Percentiles rank a stretch among this genome's conserved stretches.
These are phyloP conservation scores for Dasysyrphus albostriatus DNA, from an alignment of 2,888 invertebrate species.

Conservation along the genomic window DNA sequence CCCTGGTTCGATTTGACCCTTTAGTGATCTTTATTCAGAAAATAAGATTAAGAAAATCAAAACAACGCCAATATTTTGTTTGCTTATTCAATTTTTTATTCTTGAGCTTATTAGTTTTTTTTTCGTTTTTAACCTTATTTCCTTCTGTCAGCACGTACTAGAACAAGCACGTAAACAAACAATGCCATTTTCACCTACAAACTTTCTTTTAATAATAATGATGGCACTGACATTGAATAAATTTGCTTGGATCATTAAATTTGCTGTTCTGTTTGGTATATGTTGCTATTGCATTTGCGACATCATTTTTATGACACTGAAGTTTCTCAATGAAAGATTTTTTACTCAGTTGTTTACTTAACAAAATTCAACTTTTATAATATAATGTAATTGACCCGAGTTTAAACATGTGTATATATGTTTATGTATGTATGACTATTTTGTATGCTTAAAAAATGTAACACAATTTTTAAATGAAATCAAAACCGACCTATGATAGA, in stretches of 20 bases:
- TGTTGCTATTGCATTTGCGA: conserved; percentile 23
- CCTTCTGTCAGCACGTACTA: conserved; percentile 32
- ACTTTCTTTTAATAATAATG: conserved; percentile 53
- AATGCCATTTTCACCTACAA: conserved; percentile 27
- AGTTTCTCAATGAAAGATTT: conserved; percentile 16
- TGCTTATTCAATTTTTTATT: conserved; percentile 3
- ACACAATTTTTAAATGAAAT: not conserved
- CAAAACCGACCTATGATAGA: conserved; percentile 16
- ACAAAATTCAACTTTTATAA: not conserved
- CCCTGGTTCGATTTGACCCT: not conserved
- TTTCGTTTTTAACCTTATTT: conserved; percentile 4
- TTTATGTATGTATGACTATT: too few species aligned
- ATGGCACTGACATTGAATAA: conserved; percentile 47
- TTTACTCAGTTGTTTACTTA: not conserved
- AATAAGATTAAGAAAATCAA: not conserved
- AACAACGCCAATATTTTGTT: not conserved
- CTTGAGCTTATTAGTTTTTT: conserved; percentile 1
- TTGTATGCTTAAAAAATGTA: too few species aligned
- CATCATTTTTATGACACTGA: conserved; percentile 25
- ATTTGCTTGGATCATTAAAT: conserved; percentile 33
- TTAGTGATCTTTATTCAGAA: not conserved
- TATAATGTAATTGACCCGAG: conserved; percentile 9
- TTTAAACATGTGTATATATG: too few species aligned
- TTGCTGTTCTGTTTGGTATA: not conserved
- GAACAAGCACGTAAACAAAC: conserved; percentile 17